phyloP scores from a whole-genome alignment of 2,888 invertebrate species.

The Oxyscelio sp. region DNA sequence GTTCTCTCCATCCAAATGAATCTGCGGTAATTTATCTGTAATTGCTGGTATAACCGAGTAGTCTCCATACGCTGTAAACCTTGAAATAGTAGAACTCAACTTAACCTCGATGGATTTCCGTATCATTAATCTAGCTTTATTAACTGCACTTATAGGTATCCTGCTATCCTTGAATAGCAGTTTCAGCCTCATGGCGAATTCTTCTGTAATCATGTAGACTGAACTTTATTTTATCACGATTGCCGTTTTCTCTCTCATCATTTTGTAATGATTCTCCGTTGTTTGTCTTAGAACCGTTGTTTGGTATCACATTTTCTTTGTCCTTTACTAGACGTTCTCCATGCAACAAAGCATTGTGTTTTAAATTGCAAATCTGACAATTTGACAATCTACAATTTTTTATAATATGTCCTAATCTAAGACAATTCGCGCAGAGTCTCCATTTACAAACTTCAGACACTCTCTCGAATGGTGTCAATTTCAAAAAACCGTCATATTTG shows the following conservation, averaged over 20 bases:
- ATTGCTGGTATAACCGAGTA: conserved; percentile 3
- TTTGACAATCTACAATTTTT: neutral
- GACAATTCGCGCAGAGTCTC: conserved; percentile 11
- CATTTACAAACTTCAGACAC: neutral
- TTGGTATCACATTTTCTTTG: neutral
- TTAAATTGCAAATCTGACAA: neutral
- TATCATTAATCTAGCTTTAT: neutral
- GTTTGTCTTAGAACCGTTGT: neutral
- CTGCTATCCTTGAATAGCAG: neutral
- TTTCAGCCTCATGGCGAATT: conserved; percentile 3
- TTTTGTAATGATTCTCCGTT: neutral
- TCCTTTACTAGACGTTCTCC: conserved; percentile 1
- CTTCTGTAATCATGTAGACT: conserved; percentile 23
- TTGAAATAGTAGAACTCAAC: neutral
- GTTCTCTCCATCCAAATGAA: neutral
- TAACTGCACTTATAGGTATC: neutral
- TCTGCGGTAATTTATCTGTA: conserved; percentile 10
- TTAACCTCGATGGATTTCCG: conserved; percentile 18
- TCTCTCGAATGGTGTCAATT: neutral
- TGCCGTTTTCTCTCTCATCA: neutral
- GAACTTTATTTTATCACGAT: neutral
- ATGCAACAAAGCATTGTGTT: conserved; percentile 5
- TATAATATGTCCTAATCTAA: neutral
- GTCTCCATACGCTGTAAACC: conserved; percentile 1
- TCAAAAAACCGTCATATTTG: neutral